Percentiles rank a stretch among this genome's conserved stretches.
These are phyloP conservation scores for Rosalia funebris DNA, from an alignment of 2,888 invertebrate species.

Conservation along the genomic window DNA sequence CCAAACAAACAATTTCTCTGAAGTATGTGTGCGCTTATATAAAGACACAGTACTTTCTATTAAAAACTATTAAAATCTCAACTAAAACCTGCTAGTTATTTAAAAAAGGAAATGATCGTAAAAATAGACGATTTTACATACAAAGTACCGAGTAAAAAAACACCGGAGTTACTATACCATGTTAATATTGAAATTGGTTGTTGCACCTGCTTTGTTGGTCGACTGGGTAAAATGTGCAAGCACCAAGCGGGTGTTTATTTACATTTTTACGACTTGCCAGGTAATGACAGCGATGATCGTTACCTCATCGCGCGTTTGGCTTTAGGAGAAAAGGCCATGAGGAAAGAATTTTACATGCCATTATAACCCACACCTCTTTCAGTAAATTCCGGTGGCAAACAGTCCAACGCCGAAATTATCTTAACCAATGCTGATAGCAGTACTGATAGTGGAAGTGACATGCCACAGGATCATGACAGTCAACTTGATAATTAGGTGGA, in stretches of 20 bases:
- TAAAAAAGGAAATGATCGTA: constrained; percentile 14
- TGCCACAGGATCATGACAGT: constrained; percentile 9
- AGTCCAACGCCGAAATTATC: constrained; percentile 15
- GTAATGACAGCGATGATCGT: background rate
- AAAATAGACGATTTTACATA: constrained; percentile 21
- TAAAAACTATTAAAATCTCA: background rate
- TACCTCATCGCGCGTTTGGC: background rate
- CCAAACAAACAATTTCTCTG: constrained; percentile 6
- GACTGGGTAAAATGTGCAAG: constrained; percentile 28
- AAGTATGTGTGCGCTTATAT: constrained; percentile 4
- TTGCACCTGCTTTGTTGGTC: constrained; percentile 28
- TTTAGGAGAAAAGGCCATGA: constrained; percentile 20
- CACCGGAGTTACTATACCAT: constrained; percentile 17
- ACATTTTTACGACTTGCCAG: background rate
- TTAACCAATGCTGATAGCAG: constrained; percentile 9
- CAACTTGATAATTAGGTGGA: too few relatives aligned
- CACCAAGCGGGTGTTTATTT: constrained; percentile 16
- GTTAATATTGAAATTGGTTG: constrained; percentile 26
- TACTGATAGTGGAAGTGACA: constrained; percentile 2
- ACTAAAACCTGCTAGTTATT: background rate
- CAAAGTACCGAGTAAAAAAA: constrained; percentile 19
- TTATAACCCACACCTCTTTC: background rate
- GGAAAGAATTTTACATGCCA: constrained; percentile 17
- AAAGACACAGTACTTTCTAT: constrained; percentile 5
- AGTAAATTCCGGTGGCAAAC: constrained; percentile 5